Percentiles rank a stretch among this genome's conserved stretches.
phyloP scores from a whole-genome alignment of 2,797 vertebrate genomes.

The Aphelocoma californica region DNA sequence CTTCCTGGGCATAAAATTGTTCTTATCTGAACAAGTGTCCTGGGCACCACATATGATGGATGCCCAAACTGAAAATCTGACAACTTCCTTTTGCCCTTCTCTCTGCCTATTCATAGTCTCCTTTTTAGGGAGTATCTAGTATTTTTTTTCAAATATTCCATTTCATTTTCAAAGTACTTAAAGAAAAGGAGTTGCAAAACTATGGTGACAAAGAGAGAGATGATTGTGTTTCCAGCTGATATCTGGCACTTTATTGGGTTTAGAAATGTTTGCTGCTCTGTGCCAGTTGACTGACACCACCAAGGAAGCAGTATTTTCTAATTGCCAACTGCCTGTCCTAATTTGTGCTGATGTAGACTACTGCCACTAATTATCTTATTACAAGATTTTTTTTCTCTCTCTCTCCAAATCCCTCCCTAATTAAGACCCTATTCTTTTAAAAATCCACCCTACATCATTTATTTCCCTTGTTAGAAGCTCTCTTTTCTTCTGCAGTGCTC shows the following conservation, averaged over 20 bases:
- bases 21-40: neutral
- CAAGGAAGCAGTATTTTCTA: neutral
- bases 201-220: neutral
- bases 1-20: neutral
- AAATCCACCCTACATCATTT: slow-evolving; percentile 10
- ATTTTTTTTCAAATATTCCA: neutral
- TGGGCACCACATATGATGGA: neutral
- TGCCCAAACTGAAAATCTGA: neutral
- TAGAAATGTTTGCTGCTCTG: neutral
- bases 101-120: neutral
- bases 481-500: neutral
- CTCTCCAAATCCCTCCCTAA: slow-evolving; percentile 28
- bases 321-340: slow-evolving; percentile 12
- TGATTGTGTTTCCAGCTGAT: neutral
- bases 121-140: neutral
- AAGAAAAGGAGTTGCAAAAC: neutral
- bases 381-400: neutral
- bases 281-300: neutral
- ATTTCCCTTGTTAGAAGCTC: neutral
- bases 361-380: slow-evolving; percentile 21
- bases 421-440: slow-evolving; percentile 19
- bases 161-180: neutral
- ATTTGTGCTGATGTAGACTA: slow-evolving; percentile 19
- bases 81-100: neutral
- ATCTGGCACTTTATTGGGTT: neutral